phyloP scores from a whole-genome alignment of 2,113 vertebrate species.

The Marmota flaviventris region DNA sequence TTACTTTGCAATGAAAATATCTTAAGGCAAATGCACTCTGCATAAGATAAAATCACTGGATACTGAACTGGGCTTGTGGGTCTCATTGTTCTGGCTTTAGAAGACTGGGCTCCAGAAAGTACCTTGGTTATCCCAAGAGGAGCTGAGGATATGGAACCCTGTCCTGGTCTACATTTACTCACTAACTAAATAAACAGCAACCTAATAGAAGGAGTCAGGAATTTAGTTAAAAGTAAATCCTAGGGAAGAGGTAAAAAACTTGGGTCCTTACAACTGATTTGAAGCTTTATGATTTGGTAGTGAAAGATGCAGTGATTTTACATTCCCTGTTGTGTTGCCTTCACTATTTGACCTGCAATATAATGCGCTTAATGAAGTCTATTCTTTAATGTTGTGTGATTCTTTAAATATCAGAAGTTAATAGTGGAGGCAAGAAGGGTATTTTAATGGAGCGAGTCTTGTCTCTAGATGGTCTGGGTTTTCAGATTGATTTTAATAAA shows the following conservation, averaged over 20 bases:
- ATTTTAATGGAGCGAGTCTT: background rate
- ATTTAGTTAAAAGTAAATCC: background rate
- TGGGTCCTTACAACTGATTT: background rate
- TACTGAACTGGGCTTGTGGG: background rate
- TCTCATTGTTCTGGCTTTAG: background rate
- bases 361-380: background rate
- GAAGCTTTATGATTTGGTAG: background rate
- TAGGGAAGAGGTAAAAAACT: slow-evolving; percentile 23
- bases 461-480: slow-evolving; percentile 4
- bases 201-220: background rate
- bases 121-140: background rate
- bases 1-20: background rate
- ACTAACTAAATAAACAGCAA: background rate
- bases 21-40: background rate
- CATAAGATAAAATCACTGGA: background rate
- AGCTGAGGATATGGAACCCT: background rate
- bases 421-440: background rate
- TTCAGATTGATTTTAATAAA: slow-evolving; percentile 44
- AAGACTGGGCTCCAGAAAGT: background rate
- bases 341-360: background rate
- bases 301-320: background rate
- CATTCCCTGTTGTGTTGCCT: background rate
- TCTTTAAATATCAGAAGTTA: background rate
- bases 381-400: background rate
- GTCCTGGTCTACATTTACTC: background rate